Evolutionary conservation across 2,797 vertebrate genomes (phyloP), one percentile per base, ranked within the genome.

Genomic region (Iguana delicatissima): DNA sequence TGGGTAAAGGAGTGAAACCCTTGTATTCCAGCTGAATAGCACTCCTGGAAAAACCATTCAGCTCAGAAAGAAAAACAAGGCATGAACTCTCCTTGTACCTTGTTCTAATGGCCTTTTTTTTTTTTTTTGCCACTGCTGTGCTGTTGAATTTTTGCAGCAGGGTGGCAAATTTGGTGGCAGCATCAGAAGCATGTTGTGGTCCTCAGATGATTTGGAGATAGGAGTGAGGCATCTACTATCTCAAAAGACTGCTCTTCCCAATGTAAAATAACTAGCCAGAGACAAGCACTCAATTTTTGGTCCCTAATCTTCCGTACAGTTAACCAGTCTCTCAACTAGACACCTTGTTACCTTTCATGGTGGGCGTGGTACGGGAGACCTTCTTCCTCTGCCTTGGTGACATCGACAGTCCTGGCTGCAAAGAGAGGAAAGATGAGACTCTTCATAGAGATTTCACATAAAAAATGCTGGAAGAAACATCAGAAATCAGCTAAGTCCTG

Each of bases 351-450:
- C 98, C 98, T 98, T 99, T 99, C 98, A 98, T 99, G 10, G 98
- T 99, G 0, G 98, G 98, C 1, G 98, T 99, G 92, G 98, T 98
- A 84, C 98, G 98, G 10, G 97, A 98, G 77, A 98, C 98, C 97
- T 99, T 99, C 96, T 98, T 98, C 91, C 98, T 97, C 95, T 99
- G 98, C 93, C 98, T 95, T 87, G 98, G 98, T 20, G 98, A 99
- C 96, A 99, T 98, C 93, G 98, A 89, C 96, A 99, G 94, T 38
- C 98, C 98, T 50, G 98, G 98, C 98, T 99, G 97, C 20, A 95
- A 97, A 93, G 89, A 89, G 90, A 86, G 12, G 22, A 32, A 12
- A 80, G 57, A 38, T 73, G 57, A 83, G 77, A n/a, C n/a, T 46
- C 76, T 22, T 24, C 29, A 80, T 57, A 14, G 50, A 73, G 12